Conservation (phyloP, 2,888 invertebrate species). For the Diarsia dahlii region DNA sequence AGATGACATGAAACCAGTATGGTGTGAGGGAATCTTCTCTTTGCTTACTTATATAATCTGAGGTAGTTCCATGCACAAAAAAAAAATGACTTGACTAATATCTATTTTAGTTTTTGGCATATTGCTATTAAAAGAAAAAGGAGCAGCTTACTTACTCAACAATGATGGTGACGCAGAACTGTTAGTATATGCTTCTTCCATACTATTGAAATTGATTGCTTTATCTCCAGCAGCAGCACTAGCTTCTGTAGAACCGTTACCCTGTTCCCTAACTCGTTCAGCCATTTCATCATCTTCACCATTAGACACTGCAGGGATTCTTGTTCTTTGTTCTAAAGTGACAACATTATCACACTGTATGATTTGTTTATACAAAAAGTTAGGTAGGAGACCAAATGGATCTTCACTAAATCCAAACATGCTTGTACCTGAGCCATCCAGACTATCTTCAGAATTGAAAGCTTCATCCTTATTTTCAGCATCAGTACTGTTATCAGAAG, state of each 20-base stretch:
- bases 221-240: conserved; percentile 19
- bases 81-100: too few relatives aligned
- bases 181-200: conserved; percentile 40
- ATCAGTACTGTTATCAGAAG: neutral
- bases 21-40: too few relatives aligned
- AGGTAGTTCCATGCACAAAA: neutral
- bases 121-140: neutral
- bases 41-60: neutral
- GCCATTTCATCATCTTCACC: conserved; percentile 12
- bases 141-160: conserved; percentile 69
- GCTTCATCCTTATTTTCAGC: conserved; percentile 20
- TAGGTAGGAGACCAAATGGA: conserved; percentile 87
- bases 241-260: neutral
- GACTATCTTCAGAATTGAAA: conserved; percentile 59
- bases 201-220: conserved; percentile 57
- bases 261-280: conserved; percentile 21
- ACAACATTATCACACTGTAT: conserved; percentile 64
- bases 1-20: too few relatives aligned
- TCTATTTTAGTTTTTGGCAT: neutral
- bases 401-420: neutral
- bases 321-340: conserved; percentile 19
- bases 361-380: conserved; percentile 83
- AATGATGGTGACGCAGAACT: conserved; percentile 71
- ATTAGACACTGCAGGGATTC: neutral
- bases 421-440: conserved; percentile 35